A percentile compares a stretch with the other conserved stretches of the same genome.
phyloP scores from a whole-genome alignment of 2,797 vertebrate species.

The Euthynnus affinis region DNA sequence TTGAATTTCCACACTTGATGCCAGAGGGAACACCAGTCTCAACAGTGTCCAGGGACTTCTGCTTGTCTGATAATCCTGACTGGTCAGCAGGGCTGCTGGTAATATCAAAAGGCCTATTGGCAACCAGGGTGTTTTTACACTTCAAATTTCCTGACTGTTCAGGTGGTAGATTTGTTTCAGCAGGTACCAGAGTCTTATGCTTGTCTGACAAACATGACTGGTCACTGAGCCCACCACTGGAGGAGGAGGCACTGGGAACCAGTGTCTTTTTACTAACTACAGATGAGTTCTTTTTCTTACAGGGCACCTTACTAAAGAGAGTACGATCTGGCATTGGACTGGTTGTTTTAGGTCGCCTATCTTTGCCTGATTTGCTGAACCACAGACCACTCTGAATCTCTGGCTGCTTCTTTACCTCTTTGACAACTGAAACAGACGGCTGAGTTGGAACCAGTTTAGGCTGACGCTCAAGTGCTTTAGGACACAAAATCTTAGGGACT shows the following conservation, averaged over 20 bases:
- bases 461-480: conserved; percentile 83
- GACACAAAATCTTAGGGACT: conserved; percentile 86
- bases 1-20: conserved; percentile 34
- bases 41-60: conserved; percentile 24
- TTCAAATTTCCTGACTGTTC: conserved; percentile 58
- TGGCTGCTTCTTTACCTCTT: conserved; percentile 80
- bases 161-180: conserved; percentile 39
- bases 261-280: conserved; percentile 65
- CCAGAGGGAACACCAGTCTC: conserved; percentile 24
- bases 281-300: conserved; percentile 81
- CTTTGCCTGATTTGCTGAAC: conserved; percentile 87
- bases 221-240: conserved; percentile 26
- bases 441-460: conserved; percentile 58
- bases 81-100: conserved; percentile 27
- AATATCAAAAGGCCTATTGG: conserved; percentile 27
- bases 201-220: conserved; percentile 52
- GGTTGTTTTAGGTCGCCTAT: conserved; percentile 81
- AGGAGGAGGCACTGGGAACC: conserved; percentile 25
- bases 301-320: conserved; percentile 79
- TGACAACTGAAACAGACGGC: conserved; percentile 58
- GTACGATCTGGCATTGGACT: conserved; percentile 80
- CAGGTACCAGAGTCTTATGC: conserved; percentile 35
- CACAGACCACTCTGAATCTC: conserved; percentile 84
- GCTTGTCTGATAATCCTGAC: conserved; percentile 30
- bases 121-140: conserved; percentile 47